These are phyloP conservation scores for Oncorhynchus clarkii DNA, from an alignment of 2,113 vertebrate species.

Conservation along the genomic window DNA sequence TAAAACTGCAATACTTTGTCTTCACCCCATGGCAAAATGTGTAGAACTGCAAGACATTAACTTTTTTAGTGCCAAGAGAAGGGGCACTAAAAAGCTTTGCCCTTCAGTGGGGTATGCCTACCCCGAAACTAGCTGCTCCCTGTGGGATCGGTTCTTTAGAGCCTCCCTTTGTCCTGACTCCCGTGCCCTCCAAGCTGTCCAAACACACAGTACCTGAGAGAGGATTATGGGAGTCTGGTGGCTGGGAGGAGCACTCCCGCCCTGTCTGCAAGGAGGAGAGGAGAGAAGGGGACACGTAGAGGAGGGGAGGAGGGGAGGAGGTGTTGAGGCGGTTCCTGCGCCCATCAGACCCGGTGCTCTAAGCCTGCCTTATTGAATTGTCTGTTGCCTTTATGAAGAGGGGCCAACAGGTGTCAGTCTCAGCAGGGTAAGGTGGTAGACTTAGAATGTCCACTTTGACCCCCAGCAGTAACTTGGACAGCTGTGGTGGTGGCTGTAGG, in stretches of 20 bases:
- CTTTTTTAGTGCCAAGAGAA: too few species aligned
- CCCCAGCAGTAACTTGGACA: conserved; percentile 57
- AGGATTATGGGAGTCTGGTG: conserved; percentile 35
- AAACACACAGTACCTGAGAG: conserved; percentile 45
- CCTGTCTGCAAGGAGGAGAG: neutral
- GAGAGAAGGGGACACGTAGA: neutral
- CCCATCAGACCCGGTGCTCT: conserved; percentile 39
- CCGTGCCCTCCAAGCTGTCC: conserved; percentile 29
- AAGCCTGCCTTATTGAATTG: conserved; percentile 72
- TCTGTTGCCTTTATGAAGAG: conserved; percentile 60
- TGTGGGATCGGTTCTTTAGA: neutral
- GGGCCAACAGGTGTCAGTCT: conserved; percentile 65
- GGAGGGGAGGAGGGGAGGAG: neutral
- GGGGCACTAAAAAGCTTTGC: too few species aligned
- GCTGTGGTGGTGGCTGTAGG: conserved; percentile 58
- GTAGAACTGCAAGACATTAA: too few species aligned
- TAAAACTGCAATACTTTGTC: too few species aligned
- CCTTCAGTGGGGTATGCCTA: too few species aligned
- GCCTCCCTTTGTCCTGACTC: neutral
- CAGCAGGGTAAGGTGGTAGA: conserved; percentile 37
- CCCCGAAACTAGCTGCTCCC: neutral
- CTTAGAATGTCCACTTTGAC: conserved; percentile 68
- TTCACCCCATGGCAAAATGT: too few species aligned
- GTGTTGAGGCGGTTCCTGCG: neutral
- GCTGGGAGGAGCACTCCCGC: neutral